Percentiles rank a stretch among this genome's conserved stretches.
phyloP scores from a whole-genome alignment of 2,113 vertebrate species.

The Heptranchias perlo region DNA sequence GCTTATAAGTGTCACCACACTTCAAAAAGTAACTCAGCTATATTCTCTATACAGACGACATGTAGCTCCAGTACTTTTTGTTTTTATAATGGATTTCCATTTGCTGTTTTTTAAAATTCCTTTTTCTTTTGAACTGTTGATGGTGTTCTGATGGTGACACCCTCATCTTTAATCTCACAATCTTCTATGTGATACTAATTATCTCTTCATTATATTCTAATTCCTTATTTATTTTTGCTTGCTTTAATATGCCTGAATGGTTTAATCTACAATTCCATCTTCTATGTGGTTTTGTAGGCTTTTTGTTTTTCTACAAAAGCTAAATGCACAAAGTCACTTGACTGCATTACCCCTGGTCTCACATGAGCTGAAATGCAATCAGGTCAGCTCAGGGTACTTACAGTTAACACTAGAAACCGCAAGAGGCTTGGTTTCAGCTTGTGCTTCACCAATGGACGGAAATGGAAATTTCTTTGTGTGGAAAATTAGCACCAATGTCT shows the following conservation, averaged over 20 bases:
- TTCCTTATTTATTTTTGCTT: neutral
- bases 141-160: neutral
- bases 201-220: neutral
- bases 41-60: neutral
- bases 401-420: neutral
- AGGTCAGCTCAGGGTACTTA: neutral
- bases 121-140: neutral
- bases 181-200: neutral
- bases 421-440: neutral
- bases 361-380: neutral
- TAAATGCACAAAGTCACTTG: neutral
- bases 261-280: neutral
- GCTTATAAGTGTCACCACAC: neutral
- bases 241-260: neutral
- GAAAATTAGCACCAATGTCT: neutral
- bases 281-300: neutral
- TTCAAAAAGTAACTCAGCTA: neutral
- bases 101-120: neutral
- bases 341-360: neutral
- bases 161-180: neutral
- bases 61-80: neutral
- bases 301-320: neutral
- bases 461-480: neutral
- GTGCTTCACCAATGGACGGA: neutral
- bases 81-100: neutral